A percentile compares a stretch with the other conserved stretches of the same genome.
These are phyloP conservation scores for Prosopocoilus inquinatus DNA, from an alignment of 2,888 invertebrate species.

Conservation along the genomic window DNA sequence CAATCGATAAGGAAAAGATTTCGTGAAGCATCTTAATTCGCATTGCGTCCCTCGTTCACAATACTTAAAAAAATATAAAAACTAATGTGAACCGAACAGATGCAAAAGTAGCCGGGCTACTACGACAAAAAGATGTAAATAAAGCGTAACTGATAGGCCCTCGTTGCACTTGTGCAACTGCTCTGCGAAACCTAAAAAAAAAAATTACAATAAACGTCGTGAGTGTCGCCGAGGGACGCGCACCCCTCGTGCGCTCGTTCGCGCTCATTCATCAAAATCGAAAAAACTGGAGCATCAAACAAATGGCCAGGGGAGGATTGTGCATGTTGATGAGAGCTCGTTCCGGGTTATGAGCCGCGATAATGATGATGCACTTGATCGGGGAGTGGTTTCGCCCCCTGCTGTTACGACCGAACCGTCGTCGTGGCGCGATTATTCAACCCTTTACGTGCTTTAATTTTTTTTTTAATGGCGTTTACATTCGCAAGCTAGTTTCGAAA, in stretches of 20 bases:
- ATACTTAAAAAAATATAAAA: conserved; percentile 8
- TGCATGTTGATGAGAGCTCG: conserved; percentile 26
- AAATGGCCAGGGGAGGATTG: conserved; percentile 23
- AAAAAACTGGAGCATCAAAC: conserved; percentile 24
- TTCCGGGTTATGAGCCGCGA: conserved; percentile 28
- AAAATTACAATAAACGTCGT: conserved; percentile 13
- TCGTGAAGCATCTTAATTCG: neutral
- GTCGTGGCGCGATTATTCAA: conserved; percentile 14
- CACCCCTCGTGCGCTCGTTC: neutral
- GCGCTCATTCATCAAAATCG: conserved; percentile 13
- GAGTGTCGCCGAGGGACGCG: conserved; percentile 30
- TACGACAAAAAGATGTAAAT: conserved; percentile 12
- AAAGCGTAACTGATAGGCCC: conserved; percentile 14
- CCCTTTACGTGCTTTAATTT: conserved; percentile 14
- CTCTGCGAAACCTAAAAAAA: conserved; percentile 38
- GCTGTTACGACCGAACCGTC: conserved; percentile 22
- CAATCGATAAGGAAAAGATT: no score
- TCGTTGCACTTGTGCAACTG: conserved; percentile 41
- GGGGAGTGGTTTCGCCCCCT: conserved; percentile 24
- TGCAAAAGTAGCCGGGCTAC: conserved; percentile 12
- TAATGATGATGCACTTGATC: conserved; percentile 35
- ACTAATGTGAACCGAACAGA: conserved; percentile 22
- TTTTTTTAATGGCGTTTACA: conserved; percentile 4
- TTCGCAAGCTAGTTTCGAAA: neutral
- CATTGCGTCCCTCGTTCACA: neutral